phyloP scores from a whole-genome alignment of 2,888 invertebrate species.

The Apodemia zela region DNA sequence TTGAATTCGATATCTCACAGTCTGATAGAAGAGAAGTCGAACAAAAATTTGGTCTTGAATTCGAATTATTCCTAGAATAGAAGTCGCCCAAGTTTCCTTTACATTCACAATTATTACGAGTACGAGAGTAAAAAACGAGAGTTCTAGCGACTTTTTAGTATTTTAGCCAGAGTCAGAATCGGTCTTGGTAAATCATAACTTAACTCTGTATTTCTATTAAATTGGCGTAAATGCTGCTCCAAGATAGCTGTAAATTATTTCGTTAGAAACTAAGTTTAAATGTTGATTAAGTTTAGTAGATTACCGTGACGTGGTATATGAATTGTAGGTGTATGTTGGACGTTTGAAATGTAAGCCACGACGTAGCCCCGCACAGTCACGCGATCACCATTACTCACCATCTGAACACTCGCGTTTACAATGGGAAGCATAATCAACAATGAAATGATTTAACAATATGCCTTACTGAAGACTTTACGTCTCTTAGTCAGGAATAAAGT shows the following conservation, averaged over 20 bases:
- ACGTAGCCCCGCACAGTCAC: conserved; percentile 41
- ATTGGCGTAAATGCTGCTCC: neutral
- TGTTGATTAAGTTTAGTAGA: neutral
- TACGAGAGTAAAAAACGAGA: too few relatives aligned
- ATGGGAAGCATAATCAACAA: conserved; percentile 5
- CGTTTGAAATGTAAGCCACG: conserved; percentile 2
- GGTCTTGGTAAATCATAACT: neutral
- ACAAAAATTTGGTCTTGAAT: too few relatives aligned
- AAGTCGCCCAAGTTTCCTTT: too few relatives aligned
- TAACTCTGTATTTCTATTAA: neutral
- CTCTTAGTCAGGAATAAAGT: neutral
- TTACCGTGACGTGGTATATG: neutral
- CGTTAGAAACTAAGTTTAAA: neutral
- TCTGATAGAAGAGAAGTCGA: too few relatives aligned
- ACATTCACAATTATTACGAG: too few relatives aligned
- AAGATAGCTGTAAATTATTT: neutral
- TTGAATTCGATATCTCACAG: too few relatives aligned
- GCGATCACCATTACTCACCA: conserved; percentile 55
- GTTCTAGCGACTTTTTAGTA: too few relatives aligned
- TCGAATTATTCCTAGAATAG: too few relatives aligned
- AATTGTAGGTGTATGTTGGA: conserved; percentile 11
- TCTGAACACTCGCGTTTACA: conserved; percentile 31
- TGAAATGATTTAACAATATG: conserved; percentile 4
- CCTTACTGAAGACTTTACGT: neutral
- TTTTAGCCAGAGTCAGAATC: neutral